Conservation (phyloP, 2,888 invertebrate species). For the Physocephala rufipes region DNA sequence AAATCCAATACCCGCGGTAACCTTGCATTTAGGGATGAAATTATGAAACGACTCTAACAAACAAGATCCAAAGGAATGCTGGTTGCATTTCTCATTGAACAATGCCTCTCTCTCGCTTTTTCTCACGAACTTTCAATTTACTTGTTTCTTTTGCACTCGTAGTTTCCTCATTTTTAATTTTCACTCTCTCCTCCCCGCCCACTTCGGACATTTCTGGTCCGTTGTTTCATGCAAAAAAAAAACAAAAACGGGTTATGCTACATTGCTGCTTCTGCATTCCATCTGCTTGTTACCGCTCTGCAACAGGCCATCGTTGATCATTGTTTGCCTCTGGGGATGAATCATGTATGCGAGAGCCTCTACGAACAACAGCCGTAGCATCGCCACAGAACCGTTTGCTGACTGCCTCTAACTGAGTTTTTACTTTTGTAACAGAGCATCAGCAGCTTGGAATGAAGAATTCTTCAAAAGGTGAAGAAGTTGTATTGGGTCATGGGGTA, state of each 20-base stretch:
- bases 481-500: too few species aligned
- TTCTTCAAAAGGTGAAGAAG: too few species aligned
- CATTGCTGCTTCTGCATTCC: conserved; percentile 24
- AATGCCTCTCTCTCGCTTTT: conserved; percentile 6
- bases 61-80: neutral
- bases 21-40: neutral
- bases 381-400: conserved; percentile 24
- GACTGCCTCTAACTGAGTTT: conserved; percentile 18
- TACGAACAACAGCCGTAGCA: conserved; percentile 14
- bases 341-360: conserved; percentile 12
- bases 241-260: too few species aligned
- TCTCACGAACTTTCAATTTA: neutral
- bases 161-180: too few species aligned
- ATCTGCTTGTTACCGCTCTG: neutral
- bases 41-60: neutral
- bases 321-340: conserved; percentile 18
- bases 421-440: conserved; percentile 16
- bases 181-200: neutral
- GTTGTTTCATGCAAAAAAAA: too few species aligned
- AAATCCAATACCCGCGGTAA: neutral
- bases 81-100: conserved; percentile 24
- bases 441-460: conserved; percentile 21
- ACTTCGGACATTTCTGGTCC: neutral
- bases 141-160: too few species aligned
- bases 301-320: conserved; percentile 20